Conservation (phyloP, 1,140 invertebrate species). For the Hylyphantes graminicola region DNA sequence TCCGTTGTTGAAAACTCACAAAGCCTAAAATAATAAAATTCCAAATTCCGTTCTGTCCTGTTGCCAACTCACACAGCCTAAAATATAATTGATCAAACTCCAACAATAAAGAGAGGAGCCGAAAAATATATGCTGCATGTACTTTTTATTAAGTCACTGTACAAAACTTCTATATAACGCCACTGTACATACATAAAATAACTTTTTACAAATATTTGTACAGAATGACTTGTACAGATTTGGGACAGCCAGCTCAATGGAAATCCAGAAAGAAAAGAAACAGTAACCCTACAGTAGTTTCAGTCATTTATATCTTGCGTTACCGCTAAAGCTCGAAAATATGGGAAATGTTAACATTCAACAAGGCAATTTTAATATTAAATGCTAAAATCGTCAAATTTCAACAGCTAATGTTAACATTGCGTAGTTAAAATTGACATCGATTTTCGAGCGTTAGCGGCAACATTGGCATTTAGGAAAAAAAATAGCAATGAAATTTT, state of each 20-base stretch:
- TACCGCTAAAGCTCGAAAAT: too few species aligned
- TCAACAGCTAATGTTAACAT: too few species aligned
- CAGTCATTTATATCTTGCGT: neutral
- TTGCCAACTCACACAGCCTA: neutral
- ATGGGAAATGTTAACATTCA: too few species aligned
- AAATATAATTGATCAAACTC: constrained; percentile 22
- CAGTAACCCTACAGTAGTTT: constrained; percentile 56
- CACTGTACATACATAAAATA: constrained; percentile 62
- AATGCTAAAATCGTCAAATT: too few species aligned
- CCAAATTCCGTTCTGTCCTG: too few species aligned
- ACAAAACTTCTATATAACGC: constrained; percentile 61
- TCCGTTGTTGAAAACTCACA: too few species aligned
- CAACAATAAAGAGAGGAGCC: constrained; percentile 42
- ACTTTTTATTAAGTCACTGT: constrained; percentile 62
- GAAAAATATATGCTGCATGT: constrained; percentile 54
- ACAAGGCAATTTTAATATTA: too few species aligned
- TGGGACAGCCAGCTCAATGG: constrained; percentile 56
- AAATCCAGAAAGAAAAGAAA: constrained; percentile 59
- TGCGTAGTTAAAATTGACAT: too few species aligned
- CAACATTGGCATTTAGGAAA: too few species aligned
- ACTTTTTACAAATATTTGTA: constrained; percentile 62
- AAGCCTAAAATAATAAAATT: neutral
- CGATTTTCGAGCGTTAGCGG: too few species aligned
- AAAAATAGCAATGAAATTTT: too few species aligned
- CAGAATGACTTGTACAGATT: constrained; percentile 61